phyloP scores from a whole-genome alignment of 2,888 invertebrate genomes.

The Nymphalis c-album region DNA sequence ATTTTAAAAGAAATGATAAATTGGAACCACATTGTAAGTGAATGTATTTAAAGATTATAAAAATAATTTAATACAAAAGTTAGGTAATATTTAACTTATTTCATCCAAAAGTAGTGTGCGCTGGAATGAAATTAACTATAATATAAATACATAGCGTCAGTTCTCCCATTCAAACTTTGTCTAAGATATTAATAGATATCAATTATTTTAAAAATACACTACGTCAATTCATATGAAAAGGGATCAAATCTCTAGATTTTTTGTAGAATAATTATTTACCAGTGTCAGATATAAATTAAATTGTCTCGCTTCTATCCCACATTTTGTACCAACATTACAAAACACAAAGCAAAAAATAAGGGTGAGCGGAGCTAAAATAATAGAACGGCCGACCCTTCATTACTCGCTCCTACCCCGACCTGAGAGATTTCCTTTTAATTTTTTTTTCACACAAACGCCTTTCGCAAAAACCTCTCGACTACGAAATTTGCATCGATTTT shows the following conservation, averaged over 20 bases:
- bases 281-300: not conserved
- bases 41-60: too few relatives aligned
- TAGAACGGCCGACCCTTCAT: slow-evolving; percentile 42
- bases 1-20: too few relatives aligned
- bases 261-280: not conserved
- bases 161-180: too few relatives aligned
- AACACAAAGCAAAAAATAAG: slow-evolving; percentile 43
- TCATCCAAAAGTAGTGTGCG: too few relatives aligned
- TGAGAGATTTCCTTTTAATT: slow-evolving; percentile 44
- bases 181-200: too few relatives aligned
- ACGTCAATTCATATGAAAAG: not conserved
- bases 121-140: too few relatives aligned
- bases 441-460: slow-evolving; percentile 27
- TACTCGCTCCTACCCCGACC: slow-evolving; percentile 35
- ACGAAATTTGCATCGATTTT: slow-evolving; percentile 31
- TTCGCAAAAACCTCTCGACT: slow-evolving; percentile 5
- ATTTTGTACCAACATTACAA: slow-evolving; percentile 32
- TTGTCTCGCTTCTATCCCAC: not conserved
- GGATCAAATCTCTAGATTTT: not conserved
- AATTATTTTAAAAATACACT: too few relatives aligned
- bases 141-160: too few relatives aligned
- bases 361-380: slow-evolving; percentile 50
- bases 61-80: too few relatives aligned
- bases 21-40: too few relatives aligned
- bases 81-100: too few relatives aligned